These are phyloP conservation scores for Sisyra terminalis DNA, from an alignment of 2,888 invertebrate species.

Conservation along the genomic window DNA sequence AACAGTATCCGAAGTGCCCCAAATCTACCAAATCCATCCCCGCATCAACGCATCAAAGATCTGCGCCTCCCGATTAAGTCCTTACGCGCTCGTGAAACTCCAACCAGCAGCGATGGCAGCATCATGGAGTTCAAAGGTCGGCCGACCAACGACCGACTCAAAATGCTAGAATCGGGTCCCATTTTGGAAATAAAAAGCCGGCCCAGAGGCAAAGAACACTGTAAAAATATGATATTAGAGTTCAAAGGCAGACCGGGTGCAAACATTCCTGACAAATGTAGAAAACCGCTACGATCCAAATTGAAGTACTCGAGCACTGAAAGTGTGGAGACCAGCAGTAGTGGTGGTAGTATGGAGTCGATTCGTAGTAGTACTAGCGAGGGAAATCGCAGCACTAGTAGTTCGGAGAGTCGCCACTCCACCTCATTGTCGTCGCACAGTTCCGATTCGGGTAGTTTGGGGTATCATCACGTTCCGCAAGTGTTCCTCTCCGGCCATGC, in stretches of 20 bases:
- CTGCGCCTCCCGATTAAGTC: slow-evolving; percentile 56
- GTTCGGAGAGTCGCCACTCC: slow-evolving; percentile 69
- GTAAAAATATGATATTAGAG: slow-evolving; percentile 41
- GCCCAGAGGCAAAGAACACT: slow-evolving; percentile 41
- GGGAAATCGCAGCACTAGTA: slow-evolving; percentile 70
- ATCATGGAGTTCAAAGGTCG: slow-evolving; percentile 42
- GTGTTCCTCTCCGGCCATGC: slow-evolving; percentile 47
- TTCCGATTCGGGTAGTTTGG: slow-evolving; percentile 58
- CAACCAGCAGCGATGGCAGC: slow-evolving; percentile 41
- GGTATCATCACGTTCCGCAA: slow-evolving; percentile 38
- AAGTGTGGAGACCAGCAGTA: slow-evolving; percentile 76
- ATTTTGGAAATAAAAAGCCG: slow-evolving; percentile 50
- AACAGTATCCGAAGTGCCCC: slow-evolving; percentile 70
- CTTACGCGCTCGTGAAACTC: slow-evolving; percentile 40
- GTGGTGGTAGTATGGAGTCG: slow-evolving; percentile 78
- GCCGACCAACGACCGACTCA: slow-evolving; percentile 30
- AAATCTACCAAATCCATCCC: slow-evolving; percentile 51
- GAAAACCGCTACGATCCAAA: slow-evolving; percentile 43
- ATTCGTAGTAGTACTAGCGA: slow-evolving; percentile 75
- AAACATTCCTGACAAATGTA: slow-evolving; percentile 35
- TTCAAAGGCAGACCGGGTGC: slow-evolving; percentile 52
- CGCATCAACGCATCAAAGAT: slow-evolving; percentile 55
- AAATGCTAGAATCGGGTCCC: slow-evolving; percentile 36
- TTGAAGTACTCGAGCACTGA: slow-evolving; percentile 62
- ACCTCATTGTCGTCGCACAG: slow-evolving; percentile 74